A percentile compares a stretch with the other conserved stretches of the same genome.
Evolutionary conservation across 2,113 vertebrate species (phyloP).

Genomic region (Thinocorus orbignyianus): DNA sequence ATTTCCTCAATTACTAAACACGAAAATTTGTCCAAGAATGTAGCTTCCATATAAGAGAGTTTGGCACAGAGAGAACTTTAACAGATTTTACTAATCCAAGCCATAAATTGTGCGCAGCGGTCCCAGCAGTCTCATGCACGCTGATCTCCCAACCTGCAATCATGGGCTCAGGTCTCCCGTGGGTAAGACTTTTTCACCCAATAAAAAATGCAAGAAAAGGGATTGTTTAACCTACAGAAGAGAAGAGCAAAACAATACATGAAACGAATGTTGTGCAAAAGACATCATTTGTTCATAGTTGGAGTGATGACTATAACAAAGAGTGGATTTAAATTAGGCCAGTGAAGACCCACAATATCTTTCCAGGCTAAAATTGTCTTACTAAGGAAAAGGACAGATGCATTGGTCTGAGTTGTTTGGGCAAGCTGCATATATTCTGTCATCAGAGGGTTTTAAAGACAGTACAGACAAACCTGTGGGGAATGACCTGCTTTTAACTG

Average conservation of each 20-base stretch:
- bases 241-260: background rate
- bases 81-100: background rate
- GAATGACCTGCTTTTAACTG: background rate
- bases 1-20: background rate
- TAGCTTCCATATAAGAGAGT: background rate
- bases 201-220: background rate
- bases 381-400: background rate
- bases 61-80: background rate
- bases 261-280: rapidly evolving
- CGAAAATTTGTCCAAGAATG: background rate
- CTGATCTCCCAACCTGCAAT: background rate
- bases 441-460: background rate
- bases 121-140: background rate
- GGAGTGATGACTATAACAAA: rapidly evolving
- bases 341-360: background rate
- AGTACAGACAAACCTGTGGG: background rate
- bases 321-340: background rate
- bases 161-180: background rate
- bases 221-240: background rate
- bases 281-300: background rate
- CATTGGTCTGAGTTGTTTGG: background rate
- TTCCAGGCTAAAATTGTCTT: background rate
- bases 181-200: background rate
- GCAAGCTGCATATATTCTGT: background rate
- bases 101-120: background rate